Percentiles rank a stretch among this genome's conserved stretches.
Conservation (phyloP, 64 coral and sea anemone species). For the Dendrophyllia cribrosa region DNA sequence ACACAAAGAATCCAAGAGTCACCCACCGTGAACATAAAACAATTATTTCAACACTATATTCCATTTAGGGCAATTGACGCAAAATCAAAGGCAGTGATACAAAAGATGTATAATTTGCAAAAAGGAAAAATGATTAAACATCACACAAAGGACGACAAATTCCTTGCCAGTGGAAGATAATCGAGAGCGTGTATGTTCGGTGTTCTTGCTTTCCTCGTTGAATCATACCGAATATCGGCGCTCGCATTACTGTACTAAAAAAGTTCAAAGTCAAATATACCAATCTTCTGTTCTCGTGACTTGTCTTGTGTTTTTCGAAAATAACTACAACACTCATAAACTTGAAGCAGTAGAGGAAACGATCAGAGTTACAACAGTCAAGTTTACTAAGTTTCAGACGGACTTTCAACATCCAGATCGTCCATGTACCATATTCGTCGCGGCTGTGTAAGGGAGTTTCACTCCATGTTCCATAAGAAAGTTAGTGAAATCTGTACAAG, state of each 20-base stretch:
- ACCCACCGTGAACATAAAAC: neutral
- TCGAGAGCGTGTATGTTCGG: neutral
- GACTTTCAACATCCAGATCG: conserved; percentile 72
- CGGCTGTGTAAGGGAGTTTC: conserved; percentile 84
- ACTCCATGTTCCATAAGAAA: conserved; percentile 86
- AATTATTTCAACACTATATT: neutral
- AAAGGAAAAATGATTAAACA: neutral
- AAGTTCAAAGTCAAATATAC: neutral
- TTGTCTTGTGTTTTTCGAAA: neutral
- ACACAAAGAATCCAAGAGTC: neutral
- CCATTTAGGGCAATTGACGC: neutral
- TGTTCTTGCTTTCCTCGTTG: neutral
- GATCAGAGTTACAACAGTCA: neutral
- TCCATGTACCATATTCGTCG: conserved; percentile 92
- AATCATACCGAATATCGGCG: neutral
- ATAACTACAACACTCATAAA: neutral
- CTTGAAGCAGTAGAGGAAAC: neutral
- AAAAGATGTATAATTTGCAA: neutral
- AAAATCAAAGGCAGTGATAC: neutral
- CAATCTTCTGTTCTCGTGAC: neutral
- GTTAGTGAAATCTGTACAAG: conserved; percentile 80
- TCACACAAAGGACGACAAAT: neutral
- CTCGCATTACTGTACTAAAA: neutral
- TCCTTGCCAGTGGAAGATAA: neutral
- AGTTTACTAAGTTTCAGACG: no score